Evolutionary conservation across 2,888 invertebrate species (phyloP).

Genomic region (Hydriomena furcata): DNA sequence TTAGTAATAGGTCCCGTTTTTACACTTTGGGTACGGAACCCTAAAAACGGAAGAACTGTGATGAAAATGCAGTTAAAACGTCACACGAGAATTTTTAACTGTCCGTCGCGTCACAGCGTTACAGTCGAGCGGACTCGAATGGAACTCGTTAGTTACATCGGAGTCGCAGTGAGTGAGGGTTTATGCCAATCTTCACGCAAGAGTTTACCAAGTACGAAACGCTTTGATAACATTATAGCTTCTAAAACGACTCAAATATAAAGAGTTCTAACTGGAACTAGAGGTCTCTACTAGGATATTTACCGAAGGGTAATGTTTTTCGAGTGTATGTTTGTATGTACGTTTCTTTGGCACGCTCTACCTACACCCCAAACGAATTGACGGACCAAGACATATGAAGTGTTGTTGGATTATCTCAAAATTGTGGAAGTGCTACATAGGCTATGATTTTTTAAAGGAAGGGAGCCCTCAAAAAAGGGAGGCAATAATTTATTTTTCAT

Average conservation of each 20-base stretch:
- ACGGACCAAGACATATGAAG: no score
- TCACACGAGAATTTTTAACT: background rate
- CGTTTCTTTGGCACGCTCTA: no score
- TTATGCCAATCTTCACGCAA: background rate
- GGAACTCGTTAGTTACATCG: slow-evolving; percentile 23
- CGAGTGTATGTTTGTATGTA: no score
- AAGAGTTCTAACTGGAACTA: no score
- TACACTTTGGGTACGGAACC: background rate
- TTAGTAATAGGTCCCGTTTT: no score
- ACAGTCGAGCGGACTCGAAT: slow-evolving; percentile 22
- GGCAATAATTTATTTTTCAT: no score
- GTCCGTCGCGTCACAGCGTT: background rate
- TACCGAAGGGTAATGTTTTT: no score
- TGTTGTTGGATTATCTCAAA: no score
- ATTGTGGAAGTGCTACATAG: no score
- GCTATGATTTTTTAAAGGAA: no score
- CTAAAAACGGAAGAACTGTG: background rate
- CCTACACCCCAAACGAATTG: no score
- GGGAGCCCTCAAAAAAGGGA: no score
- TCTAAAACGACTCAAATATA: background rate
- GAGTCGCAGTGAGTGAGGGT: background rate
- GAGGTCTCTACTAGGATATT: background rate
- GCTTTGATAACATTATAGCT: background rate
- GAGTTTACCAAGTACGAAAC: slow-evolving; percentile 7
- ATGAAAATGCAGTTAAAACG: background rate